Evolutionary conservation across 2,888 invertebrate genomes (phyloP), one percentile per base, ranked within the genome.

Genomic region (Drosophila ochracea): DNA sequence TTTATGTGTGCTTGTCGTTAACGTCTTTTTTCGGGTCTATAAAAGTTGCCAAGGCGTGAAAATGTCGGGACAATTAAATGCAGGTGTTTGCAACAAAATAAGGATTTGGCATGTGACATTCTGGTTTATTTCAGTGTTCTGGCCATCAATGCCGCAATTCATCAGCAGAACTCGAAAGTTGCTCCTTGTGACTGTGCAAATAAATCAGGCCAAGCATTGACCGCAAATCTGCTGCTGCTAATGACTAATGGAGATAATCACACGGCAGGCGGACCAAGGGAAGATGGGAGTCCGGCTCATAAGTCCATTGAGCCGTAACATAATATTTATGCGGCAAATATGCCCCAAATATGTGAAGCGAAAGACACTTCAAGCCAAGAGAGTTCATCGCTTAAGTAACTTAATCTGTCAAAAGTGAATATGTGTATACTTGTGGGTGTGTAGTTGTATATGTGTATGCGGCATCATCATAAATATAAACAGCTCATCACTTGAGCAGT

Each of bases 221-320:
- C 53, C 55, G 37, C 57, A 60, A 69, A 71, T 68, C 75, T 77
- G 73, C 68, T 79, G 28, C 39, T 39, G 75, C 80, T 81, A 89
- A 91, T 90, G 86, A 88, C 86, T 89, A 84, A 90, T 90, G 82
- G 82, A 60, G 73, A 78, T 76, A 80, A 83, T 78, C 82, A 74
- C 67, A 76, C 62, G 35, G 78, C 68, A 59, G 59, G 43, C 55
- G 37, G 28, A 47, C 25, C 54, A 55, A 41, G 16, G 3, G 10
- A 21, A n/a, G 11, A 11, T 28, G 11, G 47, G 10, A 35, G 54
- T 16, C 50, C 37, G 52, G 66, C 58, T 55, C 66, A 61, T 83
- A 78, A 83, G 82, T 73, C 54, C 62, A 81, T 79, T 84, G 82
- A 89, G 80, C 68, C 74, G 85, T 79, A 87, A 86, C 88, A 77